These are phyloP conservation scores for Pteruthius melanotis DNA, from an alignment of 2,113 vertebrate species.

Conservation along the genomic window DNA sequence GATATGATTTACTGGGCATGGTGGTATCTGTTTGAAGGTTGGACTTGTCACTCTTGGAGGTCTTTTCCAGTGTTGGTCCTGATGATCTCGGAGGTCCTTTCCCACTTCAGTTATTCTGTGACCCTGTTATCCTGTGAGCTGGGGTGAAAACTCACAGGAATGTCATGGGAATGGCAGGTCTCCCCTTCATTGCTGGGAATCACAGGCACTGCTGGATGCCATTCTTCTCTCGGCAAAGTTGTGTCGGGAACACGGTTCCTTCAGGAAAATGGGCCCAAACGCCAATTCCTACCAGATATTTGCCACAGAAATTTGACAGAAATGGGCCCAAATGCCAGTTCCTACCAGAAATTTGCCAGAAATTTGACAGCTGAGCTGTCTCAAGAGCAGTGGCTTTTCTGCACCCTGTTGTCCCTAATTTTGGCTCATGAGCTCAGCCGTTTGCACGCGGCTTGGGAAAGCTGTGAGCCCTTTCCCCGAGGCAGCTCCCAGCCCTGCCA, in stretches of 20 bases:
- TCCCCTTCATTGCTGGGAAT: neutral
- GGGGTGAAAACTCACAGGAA: neutral
- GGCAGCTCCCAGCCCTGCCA: neutral
- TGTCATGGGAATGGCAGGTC: neutral
- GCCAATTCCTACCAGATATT: neutral
- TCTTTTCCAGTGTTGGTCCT: too few species aligned
- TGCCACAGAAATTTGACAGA: neutral
- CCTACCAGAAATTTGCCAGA: neutral
- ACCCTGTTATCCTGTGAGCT: neutral
- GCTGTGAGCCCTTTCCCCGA: neutral
- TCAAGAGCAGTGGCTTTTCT: neutral
- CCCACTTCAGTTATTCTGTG: neutral
- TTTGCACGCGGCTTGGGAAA: neutral
- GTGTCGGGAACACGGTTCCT: fast-evolving
- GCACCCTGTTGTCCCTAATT: neutral
- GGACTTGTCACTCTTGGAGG: neutral
- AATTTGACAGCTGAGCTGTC: neutral
- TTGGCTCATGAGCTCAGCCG: neutral
- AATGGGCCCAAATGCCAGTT: neutral
- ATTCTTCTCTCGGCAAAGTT: neutral
- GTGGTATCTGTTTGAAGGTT: neutral
- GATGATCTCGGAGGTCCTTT: neutral
- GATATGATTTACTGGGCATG: fast-evolving
- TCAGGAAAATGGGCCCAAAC: neutral
- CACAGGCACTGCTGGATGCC: neutral